phyloP scores from a whole-genome alignment of 1,140 invertebrate genomes.

The Metopolophium dirhodum region DNA sequence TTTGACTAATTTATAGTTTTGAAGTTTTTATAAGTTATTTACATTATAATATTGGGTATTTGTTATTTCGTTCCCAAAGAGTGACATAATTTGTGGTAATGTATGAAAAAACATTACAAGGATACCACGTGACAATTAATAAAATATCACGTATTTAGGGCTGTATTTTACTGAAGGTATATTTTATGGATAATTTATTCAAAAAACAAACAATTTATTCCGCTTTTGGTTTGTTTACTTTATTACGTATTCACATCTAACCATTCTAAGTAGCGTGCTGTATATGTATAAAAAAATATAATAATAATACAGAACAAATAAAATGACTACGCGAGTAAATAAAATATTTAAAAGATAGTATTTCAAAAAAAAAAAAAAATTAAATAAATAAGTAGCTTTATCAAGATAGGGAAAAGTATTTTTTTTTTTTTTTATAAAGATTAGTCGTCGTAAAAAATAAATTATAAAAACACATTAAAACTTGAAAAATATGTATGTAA shows the following conservation, averaged over 20 bases:
- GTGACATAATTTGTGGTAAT: neutral
- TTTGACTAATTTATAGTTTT: too few species aligned
- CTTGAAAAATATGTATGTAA: neutral
- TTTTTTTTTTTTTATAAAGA: neutral
- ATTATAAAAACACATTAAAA: neutral
- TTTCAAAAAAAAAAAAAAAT: neutral
- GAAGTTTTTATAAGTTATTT: too few species aligned
- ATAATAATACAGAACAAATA: neutral
- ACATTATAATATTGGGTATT: too few species aligned
- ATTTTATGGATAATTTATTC: conserved; percentile 3
- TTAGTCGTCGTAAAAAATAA: neutral
- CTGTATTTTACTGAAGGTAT: neutral
- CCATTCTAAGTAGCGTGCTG: neutral
- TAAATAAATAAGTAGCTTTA: neutral
- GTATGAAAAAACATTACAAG: neutral
- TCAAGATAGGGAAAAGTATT: neutral
- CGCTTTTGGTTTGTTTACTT: neutral
- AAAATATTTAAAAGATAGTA: neutral
- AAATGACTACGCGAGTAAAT: neutral
- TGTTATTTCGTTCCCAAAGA: neutral
- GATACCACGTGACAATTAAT: neutral
- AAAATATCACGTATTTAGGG: neutral
- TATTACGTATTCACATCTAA: neutral
- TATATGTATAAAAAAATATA: neutral
- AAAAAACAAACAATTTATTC: neutral